These are phyloP conservation scores for Microcebus ravelobensis DNA, from an alignment of 2,113 vertebrate species.

Conservation along the genomic window DNA sequence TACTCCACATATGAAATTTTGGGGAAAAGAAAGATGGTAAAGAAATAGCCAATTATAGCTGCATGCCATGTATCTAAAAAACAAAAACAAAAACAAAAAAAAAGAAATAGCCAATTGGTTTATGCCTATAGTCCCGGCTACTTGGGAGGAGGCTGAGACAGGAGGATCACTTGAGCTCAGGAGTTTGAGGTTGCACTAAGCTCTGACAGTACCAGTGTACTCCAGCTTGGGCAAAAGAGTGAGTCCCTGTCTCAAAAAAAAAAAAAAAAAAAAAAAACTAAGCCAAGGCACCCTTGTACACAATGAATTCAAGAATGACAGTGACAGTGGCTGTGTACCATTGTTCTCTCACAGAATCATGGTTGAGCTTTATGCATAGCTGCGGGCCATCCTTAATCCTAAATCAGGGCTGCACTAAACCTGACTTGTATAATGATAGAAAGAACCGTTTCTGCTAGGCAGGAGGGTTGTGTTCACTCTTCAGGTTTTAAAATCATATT, in stretches of 20 bases:
- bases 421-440: not conserved
- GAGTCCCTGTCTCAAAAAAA: too few species aligned
- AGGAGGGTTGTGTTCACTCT: not conserved
- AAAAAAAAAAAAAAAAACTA: too few species aligned
- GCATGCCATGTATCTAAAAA: too few species aligned
- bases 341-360: not conserved
- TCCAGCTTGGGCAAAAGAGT: too few species aligned
- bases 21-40: not conserved
- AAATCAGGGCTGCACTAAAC: not conserved
- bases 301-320: not conserved
- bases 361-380: not conserved
- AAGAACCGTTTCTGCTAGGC: not conserved
- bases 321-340: not conserved
- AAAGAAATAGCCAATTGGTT: not conserved
- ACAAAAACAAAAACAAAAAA: too few species aligned
- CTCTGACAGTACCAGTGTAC: too few species aligned
- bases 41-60: not conserved
- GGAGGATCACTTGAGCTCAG: too few species aligned
- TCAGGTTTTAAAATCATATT: not conserved
- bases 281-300: too few species aligned
- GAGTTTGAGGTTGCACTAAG: too few species aligned
- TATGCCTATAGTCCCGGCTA: too few species aligned
- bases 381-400: not conserved
- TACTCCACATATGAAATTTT: not conserved
- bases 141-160: too few species aligned